These are phyloP conservation scores for Yoshiicerus persimilis DNA, from an alignment of 1,140 invertebrate species.

Conservation along the genomic window DNA sequence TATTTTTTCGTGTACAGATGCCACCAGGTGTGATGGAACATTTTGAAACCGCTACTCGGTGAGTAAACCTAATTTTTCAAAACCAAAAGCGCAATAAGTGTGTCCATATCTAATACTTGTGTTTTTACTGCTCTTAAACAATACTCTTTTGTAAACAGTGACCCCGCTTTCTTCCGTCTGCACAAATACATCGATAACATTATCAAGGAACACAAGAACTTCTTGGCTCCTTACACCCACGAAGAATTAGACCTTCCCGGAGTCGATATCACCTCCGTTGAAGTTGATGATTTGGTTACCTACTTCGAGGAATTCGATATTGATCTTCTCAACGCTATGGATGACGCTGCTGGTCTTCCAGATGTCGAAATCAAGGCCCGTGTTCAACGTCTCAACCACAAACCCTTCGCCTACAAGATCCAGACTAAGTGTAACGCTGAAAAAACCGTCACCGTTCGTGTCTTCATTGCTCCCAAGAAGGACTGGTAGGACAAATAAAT, in stretches of 20 bases:
- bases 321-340: conserved; percentile 66
- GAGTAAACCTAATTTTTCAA: background rate
- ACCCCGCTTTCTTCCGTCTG: conserved; percentile 67
- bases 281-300: conserved; percentile 66
- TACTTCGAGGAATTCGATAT: conserved; percentile 71
- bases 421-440: conserved; percentile 59
- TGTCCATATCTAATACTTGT: no score
- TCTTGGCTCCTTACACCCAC: conserved; percentile 48
- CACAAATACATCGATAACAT: conserved; percentile 63
- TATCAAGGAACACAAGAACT: conserved; percentile 56
- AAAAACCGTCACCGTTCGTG: conserved; percentile 58
- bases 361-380: conserved; percentile 55
- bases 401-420: conserved; percentile 65
- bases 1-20: background rate
- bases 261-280: conserved; percentile 65
- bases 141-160: conserved; percentile 54
- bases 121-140: no score
- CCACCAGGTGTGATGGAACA: conserved; percentile 58
- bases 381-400: conserved; percentile 63
- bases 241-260: conserved; percentile 59
- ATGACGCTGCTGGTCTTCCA: conserved; percentile 36
- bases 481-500: conserved; percentile 53
- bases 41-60: conserved; percentile 59
- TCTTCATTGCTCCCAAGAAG: conserved; percentile 71
- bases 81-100: no score